Evolutionary conservation across 2,797 vertebrate genomes (phyloP).

Genomic region (Bradypodion pumilum): DNA sequence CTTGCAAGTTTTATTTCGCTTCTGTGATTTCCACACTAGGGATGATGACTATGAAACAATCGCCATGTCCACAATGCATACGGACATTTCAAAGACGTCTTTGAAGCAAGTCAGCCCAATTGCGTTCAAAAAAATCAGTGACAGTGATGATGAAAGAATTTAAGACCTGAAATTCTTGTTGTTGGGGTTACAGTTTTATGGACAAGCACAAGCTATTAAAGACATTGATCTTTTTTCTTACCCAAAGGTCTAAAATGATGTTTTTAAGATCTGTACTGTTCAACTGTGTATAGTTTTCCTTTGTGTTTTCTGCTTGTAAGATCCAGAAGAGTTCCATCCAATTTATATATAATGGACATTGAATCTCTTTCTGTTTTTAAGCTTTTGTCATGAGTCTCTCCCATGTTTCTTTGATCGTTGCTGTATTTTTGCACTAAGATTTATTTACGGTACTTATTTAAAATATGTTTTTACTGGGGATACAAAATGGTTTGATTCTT

Average conservation of each 20-base stretch:
- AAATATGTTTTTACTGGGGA: slow-evolving; percentile 37
- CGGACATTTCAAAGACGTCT: slow-evolving; percentile 86
- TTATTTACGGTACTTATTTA: slow-evolving; percentile 57
- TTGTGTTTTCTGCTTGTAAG: slow-evolving; percentile 58
- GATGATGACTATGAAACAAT: slow-evolving; percentile 88
- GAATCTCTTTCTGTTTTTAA: slow-evolving; percentile 52
- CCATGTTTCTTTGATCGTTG: slow-evolving; percentile 41
- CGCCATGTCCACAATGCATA: slow-evolving; percentile 90
- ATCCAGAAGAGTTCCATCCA: slow-evolving; percentile 48
- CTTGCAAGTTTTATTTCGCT: slow-evolving; percentile 82
- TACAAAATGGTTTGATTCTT: slow-evolving; percentile 9
- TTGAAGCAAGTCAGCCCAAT: slow-evolving; percentile 82
- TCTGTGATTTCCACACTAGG: slow-evolving; percentile 81
- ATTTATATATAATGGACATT: slow-evolving; percentile 45
- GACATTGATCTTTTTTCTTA: slow-evolving; percentile 32
- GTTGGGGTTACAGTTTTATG: slow-evolving; percentile 41
- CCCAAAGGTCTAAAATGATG: slow-evolving; percentile 45
- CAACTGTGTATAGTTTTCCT: slow-evolving; percentile 32
- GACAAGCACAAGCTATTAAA: slow-evolving; percentile 63
- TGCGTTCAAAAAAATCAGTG: slow-evolving; percentile 73
- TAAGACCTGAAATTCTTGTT: slow-evolving; percentile 48
- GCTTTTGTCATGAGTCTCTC: slow-evolving; percentile 49
- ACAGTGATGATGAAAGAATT: slow-evolving; percentile 69
- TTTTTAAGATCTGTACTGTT: slow-evolving; percentile 46
- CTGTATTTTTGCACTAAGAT: slow-evolving; percentile 44